Evolutionary conservation across 2,797 vertebrate genomes (phyloP), one percentile per base, ranked within the genome.

Genomic region (Fringilla coelebs): DNA sequence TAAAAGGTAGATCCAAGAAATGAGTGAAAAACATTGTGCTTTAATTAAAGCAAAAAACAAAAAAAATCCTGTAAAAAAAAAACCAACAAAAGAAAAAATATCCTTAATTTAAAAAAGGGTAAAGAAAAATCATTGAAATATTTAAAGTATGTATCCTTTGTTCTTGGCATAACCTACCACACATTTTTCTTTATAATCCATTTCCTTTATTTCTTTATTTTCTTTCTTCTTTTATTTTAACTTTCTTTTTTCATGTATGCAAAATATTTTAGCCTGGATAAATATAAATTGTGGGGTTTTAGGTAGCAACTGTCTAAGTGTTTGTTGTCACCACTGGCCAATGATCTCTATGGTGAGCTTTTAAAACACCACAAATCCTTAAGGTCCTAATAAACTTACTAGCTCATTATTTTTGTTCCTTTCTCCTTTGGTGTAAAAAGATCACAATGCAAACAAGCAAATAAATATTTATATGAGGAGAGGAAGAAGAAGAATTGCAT

Each of bases 31-130:
- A 5, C 0, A 15, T 24, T 29, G 5, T 88, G 3, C 51, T 89
- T 78, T 62, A 58, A 62, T 48, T 16, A 25, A 46, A 49, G 28
- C 3, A 28, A 38, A 43, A 16, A 55, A 24, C 46, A 48, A 48
- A 26, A n/a, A 4, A 29, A 51, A 19, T 17, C 28, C 7, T 24
- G 3, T 2, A 24, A 40, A 34, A 20, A 15, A 2, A 0, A 2
- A 7, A 9, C 21, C 1, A 25, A 34, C 1, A 19, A 62, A 76
- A 11, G 0, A 57, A 2, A 29, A 82, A 71, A 40, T 2, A 1
- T 22, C 3, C 4, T 32, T 54, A 63, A 17, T 11, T n/a, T 11
- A 58, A 48, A 54, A 66, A 74, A 32, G 0, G 1, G 1, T 15
- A 58, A 45, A 15, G 0, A 32, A 38, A 48, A 18, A 16, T 16